These are phyloP conservation scores for Oligia latruncula DNA, from an alignment of 2,888 invertebrate genomes.

Conservation along the genomic window DNA sequence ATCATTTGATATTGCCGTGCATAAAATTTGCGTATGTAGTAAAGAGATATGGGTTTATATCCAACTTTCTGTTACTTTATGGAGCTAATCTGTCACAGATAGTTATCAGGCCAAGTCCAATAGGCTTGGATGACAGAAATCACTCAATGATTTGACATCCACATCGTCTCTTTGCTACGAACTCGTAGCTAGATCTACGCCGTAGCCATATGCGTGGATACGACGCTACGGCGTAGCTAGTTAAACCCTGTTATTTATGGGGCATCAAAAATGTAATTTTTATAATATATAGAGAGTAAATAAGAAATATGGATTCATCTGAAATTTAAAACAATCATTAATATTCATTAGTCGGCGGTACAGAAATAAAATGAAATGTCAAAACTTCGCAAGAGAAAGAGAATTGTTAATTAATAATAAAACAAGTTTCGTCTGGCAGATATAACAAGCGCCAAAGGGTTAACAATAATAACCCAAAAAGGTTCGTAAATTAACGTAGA, in stretches of 20 bases:
- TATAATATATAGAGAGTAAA: background rate
- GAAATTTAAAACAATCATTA: conserved; percentile 40
- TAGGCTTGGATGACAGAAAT: conserved; percentile 3
- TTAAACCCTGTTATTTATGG: background rate
- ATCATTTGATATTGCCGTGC: conserved; percentile 6
- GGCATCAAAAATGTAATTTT: background rate
- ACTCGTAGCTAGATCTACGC: conserved; percentile 33
- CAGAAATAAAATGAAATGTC: conserved; percentile 37
- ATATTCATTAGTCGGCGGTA: conserved; percentile 42
- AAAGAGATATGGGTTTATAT: background rate
- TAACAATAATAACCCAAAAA: conserved; percentile 19
- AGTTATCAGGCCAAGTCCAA: background rate
- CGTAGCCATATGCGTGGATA: conserved; percentile 10
- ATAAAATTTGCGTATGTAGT: background rate
- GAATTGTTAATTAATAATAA: conserved; percentile 44
- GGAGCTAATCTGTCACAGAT: background rate
- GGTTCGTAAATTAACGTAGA: background rate
- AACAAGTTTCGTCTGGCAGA: conserved; percentile 32
- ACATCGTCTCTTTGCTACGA: conserved; percentile 1
- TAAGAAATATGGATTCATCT: conserved; percentile 12
- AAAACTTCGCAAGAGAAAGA: conserved; percentile 43
- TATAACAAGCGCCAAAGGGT: conserved; percentile 29
- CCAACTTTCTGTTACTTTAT: background rate
- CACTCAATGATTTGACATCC: conserved; percentile 4
- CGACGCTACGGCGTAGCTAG: conserved; percentile 13